These are phyloP conservation scores for Eulithis testata DNA, from an alignment of 2,888 invertebrate genomes.

Conservation along the genomic window DNA sequence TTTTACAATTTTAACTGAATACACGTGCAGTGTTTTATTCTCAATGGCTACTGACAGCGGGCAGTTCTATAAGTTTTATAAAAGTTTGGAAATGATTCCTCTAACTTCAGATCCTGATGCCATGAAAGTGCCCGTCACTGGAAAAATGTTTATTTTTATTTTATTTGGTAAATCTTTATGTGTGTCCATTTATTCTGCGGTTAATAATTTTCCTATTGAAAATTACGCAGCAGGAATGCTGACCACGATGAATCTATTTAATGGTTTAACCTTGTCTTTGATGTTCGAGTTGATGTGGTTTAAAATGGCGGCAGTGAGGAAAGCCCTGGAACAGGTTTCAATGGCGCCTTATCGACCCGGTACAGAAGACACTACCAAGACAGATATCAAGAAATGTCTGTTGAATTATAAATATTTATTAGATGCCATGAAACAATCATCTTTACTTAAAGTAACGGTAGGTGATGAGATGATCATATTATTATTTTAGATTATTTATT, in stretches of 20 bases:
- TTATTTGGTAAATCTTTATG: background rate
- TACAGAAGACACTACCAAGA: background rate
- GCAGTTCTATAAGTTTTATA: background rate
- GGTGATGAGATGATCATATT: background rate
- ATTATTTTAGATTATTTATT: too few species aligned
- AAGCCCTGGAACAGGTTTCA: background rate
- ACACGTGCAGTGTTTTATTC: background rate
- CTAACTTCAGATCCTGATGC: background rate
- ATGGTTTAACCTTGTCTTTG: background rate
- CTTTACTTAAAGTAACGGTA: background rate
- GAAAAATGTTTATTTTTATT: background rate
- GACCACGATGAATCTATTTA: background rate
- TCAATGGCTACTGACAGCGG: background rate
- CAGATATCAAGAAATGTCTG: background rate
- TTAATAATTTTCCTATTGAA: background rate
- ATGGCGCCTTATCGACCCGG: background rate
- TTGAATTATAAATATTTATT: background rate
- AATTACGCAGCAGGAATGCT: background rate
- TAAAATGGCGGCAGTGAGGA: background rate
- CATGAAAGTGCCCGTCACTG: background rate
- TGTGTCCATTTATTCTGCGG: background rate
- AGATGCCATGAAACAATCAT: background rate
- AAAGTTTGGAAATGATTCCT: background rate
- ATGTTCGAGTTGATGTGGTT: slow-evolving; percentile 2
- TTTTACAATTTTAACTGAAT: background rate